phyloP scores from a whole-genome alignment of 2,797 vertebrate species.

The Nyctibius grandis region DNA sequence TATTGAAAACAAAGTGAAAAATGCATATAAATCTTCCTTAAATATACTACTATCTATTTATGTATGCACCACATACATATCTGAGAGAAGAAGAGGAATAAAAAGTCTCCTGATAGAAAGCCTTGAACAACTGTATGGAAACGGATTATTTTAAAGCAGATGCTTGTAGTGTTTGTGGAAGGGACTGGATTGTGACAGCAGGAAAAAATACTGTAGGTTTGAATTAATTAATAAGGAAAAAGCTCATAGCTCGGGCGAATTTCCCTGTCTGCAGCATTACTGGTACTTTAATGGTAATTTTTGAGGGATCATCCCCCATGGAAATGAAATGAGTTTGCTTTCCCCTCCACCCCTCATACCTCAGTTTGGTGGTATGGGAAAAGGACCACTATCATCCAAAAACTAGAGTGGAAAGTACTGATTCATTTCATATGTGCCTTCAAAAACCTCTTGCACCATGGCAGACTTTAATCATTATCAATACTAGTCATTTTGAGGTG shows the following conservation, averaged over 20 bases:
- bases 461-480: not conserved
- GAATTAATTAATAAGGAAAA: not conserved
- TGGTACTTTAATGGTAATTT: not conserved
- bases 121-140: not conserved
- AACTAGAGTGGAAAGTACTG: not conserved
- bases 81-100: conserved; percentile 27
- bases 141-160: not conserved
- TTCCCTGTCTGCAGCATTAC: not conserved
- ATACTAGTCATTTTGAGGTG: not conserved
- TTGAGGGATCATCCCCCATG: not conserved
- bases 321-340: not conserved
- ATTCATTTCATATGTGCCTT: not conserved
- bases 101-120: not conserved
- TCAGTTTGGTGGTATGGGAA: not conserved
- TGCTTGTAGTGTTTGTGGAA: not conserved
- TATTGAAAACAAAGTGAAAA: conserved; percentile 24
- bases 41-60: not conserved
- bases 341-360: fast-evolving
- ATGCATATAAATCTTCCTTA: not conserved
- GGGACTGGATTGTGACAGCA: not conserved
- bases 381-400: not conserved
- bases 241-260: not conserved
- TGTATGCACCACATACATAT: not conserved
- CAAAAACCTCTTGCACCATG: not conserved
- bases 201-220: not conserved